phyloP scores from a whole-genome alignment of 2,888 invertebrate genomes.

The Drosophila neonasuta region DNA sequence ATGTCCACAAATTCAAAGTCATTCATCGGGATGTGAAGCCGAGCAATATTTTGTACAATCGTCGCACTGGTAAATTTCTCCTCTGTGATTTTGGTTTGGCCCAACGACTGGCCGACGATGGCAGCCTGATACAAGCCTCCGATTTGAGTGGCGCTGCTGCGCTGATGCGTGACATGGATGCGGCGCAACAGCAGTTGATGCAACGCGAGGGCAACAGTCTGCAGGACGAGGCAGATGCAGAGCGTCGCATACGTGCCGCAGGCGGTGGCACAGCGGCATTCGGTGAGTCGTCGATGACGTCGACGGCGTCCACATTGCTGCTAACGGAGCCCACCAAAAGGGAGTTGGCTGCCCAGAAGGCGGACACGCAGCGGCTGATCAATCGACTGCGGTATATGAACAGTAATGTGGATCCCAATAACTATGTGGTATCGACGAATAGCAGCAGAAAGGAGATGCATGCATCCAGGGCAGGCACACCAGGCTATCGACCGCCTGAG shows the following conservation, averaged over 20 bases:
- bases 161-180: slow-evolving; percentile 47
- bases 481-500: slow-evolving; percentile 94
- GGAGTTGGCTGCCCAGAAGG: slow-evolving; percentile 70
- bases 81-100: slow-evolving; percentile 95
- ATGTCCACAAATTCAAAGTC: slow-evolving; percentile 92
- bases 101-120: slow-evolving; percentile 83
- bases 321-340: slow-evolving; percentile 85
- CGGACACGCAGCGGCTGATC: slow-evolving; percentile 70
- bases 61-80: slow-evolving; percentile 87
- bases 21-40: slow-evolving; percentile 96
- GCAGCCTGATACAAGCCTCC: slow-evolving; percentile 43
- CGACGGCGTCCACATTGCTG: neutral
- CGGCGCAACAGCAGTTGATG: slow-evolving; percentile 32
- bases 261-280: slow-evolving; percentile 40
- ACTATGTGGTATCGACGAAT: slow-evolving; percentile 85
- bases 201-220: slow-evolving; percentile 56
- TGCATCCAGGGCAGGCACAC: slow-evolving; percentile 93
- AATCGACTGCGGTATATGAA: slow-evolving; percentile 81
- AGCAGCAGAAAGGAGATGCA: slow-evolving; percentile 86
- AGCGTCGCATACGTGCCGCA: slow-evolving; percentile 23
- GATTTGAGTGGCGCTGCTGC: slow-evolving; percentile 43
- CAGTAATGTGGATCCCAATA: slow-evolving; percentile 85
- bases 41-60: slow-evolving; percentile 93
- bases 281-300: slow-evolving; percentile 22
- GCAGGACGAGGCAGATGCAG: slow-evolving; percentile 53